Base-by-base conservation (phyloP, 2,888 invertebrate genomes). In the Pachydiplax longipennis region DNA sequence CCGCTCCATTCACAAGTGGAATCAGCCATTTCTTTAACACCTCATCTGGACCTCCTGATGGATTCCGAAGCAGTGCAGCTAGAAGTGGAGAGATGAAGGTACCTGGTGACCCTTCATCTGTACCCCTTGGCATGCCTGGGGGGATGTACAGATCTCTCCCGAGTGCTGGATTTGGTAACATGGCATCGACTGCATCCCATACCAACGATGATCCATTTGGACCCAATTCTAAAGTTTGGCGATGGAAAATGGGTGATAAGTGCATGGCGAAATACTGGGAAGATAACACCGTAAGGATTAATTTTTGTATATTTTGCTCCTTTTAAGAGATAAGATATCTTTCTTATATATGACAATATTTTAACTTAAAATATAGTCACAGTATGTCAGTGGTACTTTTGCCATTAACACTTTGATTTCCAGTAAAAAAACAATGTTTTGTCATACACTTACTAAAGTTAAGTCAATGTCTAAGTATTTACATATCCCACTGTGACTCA, bases 231-330 rank as follows among this genome's bases (percentile, higher is more conserved):
- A 90, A 92, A 80, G 91, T 91, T 80, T 94, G 94, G 93, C 95
- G 95, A 92, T 98, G 97, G 97, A 96, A 96, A 93, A 94, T 96
- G 90, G 98, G 98, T 18, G 98, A 98, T 93, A 95, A 96, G 91
- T 98, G 98, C 93, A 95, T 98, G 94, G 98, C 98, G 12, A 97
- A 98, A 93, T 98, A 98, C 94, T 98, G 98, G 98, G 98, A 98
- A 94, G 98, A 98, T 94, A 97, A 97, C 93, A 96, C 96, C 94
- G 98, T 97, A 93, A 95, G 95, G 93, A 61, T 90, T 90, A n/a
- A 37, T 18, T 5, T 10, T 31, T 6, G 2, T 48, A 31, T 81
- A 37, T 44, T 37, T 48, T n/a, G 8, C 18, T 4, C 2, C 2
- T n/a, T 53, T 53, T 53, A 18, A 73, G 8, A 2, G 31, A 31